A percentile compares a stretch with the other conserved stretches of the same genome.
phyloP scores from a whole-genome alignment of 2,888 invertebrate genomes.

The Drosophila robusta region DNA sequence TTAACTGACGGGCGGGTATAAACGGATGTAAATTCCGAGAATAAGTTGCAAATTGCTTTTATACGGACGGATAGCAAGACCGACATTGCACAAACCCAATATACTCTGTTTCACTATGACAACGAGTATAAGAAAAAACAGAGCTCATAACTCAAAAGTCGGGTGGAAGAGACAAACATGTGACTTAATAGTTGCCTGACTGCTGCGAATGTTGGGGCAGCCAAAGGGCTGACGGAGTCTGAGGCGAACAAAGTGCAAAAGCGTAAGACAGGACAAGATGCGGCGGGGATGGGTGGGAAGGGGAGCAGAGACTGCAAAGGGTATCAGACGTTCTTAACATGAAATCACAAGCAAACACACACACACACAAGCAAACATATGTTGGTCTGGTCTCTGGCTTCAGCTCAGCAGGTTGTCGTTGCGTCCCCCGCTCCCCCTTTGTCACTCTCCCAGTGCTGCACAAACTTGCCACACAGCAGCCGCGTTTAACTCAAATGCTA shows the following conservation, averaged over 20 bases:
- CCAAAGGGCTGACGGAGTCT: background rate
- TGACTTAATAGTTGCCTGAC: constrained; percentile 78
- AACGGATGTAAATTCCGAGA: no score
- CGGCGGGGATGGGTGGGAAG: background rate
- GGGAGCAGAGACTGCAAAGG: constrained; percentile 30
- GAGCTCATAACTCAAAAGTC: constrained; percentile 75
- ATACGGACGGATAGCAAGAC: no score
- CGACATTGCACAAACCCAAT: no score
- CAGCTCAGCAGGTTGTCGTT: constrained; percentile 77
- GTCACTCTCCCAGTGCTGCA: background rate
- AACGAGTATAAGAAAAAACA: no score
- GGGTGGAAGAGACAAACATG: constrained; percentile 68
- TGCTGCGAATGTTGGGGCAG: constrained; percentile 7
- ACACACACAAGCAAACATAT: constrained; percentile 62
- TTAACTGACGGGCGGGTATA: no score
- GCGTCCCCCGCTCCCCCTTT: background rate
- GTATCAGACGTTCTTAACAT: constrained; percentile 72
- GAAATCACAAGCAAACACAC: constrained; percentile 55
- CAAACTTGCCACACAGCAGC: constrained; percentile 46
- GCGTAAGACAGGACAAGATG: background rate
- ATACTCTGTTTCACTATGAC: no score
- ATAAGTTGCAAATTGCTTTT: no score
- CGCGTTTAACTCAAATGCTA: constrained; percentile 75
- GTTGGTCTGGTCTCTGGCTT: constrained; percentile 46
- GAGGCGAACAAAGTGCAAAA: constrained; percentile 32